A percentile compares a stretch with the other conserved stretches of the same genome.
phyloP scores from a whole-genome alignment of 2,113 vertebrate genomes.

The Sakesphorus luctuosus region DNA sequence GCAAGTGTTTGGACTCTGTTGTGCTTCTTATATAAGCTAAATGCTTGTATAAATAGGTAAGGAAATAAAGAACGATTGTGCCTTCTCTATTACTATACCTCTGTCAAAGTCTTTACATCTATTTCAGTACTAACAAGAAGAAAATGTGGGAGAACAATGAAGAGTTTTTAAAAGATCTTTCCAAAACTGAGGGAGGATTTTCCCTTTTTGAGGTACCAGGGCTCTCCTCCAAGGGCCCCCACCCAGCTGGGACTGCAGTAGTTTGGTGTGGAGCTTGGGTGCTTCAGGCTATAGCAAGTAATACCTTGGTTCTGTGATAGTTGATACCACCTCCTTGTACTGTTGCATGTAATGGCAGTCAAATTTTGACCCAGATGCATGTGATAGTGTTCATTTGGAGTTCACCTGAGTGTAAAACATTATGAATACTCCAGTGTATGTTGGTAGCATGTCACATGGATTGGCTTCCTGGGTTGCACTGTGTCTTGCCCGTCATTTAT shows the following conservation, averaged over 20 bases:
- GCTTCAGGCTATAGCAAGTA: neutral
- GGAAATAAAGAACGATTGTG: neutral
- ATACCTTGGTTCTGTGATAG: neutral
- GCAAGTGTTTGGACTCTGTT: neutral
- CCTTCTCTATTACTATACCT: neutral
- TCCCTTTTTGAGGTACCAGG: neutral
- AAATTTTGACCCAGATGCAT: slow-evolving; percentile 61
- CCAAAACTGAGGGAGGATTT: neutral
- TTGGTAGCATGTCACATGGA: neutral
- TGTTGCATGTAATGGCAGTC: slow-evolving; percentile 18
- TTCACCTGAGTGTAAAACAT: neutral
- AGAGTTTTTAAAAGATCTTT: neutral
- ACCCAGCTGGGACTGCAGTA: neutral
- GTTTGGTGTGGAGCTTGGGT: neutral
- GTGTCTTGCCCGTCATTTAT: neutral
- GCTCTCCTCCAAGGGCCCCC: neutral
- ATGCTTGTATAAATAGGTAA: neutral
- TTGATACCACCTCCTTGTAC: neutral
- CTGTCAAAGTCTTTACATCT: neutral
- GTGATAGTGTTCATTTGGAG: neutral
- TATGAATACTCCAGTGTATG: neutral
- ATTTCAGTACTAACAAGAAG: neutral
- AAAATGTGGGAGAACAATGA: neutral
- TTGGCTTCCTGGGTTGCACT: neutral
- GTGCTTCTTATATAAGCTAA: neutral